These are phyloP conservation scores for Mamestra brassicae DNA, from an alignment of 2,888 invertebrate species.

Conservation along the genomic window DNA sequence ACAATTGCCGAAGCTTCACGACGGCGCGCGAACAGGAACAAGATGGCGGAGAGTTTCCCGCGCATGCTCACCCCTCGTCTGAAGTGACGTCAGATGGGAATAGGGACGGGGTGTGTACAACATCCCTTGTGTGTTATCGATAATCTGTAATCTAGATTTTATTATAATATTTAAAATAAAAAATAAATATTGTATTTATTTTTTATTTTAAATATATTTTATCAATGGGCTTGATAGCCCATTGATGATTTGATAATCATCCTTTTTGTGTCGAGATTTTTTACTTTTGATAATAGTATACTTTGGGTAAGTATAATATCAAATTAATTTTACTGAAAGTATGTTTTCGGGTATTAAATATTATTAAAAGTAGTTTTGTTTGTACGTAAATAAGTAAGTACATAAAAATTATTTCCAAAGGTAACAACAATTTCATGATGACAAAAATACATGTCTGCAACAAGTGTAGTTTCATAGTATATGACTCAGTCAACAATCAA, in stretches of 20 bases:
- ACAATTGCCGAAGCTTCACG: constrained; percentile 70
- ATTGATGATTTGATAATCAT: no score
- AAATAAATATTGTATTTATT: no score
- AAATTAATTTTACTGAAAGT: no score
- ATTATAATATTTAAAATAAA: no score
- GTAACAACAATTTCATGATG: neutral
- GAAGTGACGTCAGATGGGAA: constrained; percentile 77
- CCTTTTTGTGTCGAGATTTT: no score
- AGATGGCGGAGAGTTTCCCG: constrained; percentile 80
- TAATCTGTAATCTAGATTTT: constrained; percentile 18
- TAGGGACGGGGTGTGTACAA: constrained; percentile 72
- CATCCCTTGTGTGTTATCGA: constrained; percentile 69
- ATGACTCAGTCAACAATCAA: constrained; percentile 17
- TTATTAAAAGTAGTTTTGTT: no score
- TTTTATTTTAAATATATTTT: no score
- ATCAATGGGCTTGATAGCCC: no score
- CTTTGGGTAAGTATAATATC: no score
- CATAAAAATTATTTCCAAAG: neutral
- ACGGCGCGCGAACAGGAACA: constrained; percentile 72
- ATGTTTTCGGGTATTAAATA: no score
- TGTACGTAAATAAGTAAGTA: no score
- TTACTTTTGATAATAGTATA: no score
- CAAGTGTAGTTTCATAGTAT: neutral
- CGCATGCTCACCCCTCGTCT: constrained; percentile 82
- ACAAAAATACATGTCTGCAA: neutral